Base-by-base conservation (phyloP, 2,797 vertebrate species). In the Thaleichthys pacificus region DNA sequence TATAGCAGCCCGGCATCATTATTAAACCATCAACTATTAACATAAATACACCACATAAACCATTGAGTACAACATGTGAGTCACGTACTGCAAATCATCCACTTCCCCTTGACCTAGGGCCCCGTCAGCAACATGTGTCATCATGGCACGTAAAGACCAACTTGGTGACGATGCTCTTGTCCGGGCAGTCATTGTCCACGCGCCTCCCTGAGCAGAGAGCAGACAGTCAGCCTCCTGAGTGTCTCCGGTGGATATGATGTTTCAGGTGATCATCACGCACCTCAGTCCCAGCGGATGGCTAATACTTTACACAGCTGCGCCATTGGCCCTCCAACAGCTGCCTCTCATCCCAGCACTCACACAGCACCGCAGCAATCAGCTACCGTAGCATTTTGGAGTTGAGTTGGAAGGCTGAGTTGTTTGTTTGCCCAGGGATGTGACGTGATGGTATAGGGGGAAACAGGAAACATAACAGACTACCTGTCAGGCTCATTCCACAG, bases 401-500 rank as follows among this genome's bases (percentile, higher is more conserved):
- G 76, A 77, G 73, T 82, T 81, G 69, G 78, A 82, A 70, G 56
- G 61, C 83, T 56, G 49, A 78, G 80, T 88, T 91, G 90, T 93
- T 93, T 93, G 91, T 94, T 92, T 92, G 89, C 69, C 76, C 71
- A 80, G 80, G 84, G 85, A 88, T 88, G 89, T 93, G 91, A 92
- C 90, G 88, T 89, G 91, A 92, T 86, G 79, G 80, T 85, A 89
- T 75, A 80, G 80, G 77, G 87, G 91, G 93, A 93, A 93, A 92
- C 87, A 92, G 93, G 93, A 94, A 94, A 91, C 87, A 91, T 88
- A 90, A 91, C 87, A 91, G 91, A 91, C 91, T 91, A 93, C 92
- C 91, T 93, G 91, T 91, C 92, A 81, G 87, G 84, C 87, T 82
- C 84, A 84, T 90, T 91, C 90, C 89, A 87, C 68, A 17, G 79